These are phyloP conservation scores for Lonchura striata DNA, from an alignment of 2,113 vertebrate genomes.

Conservation along the genomic window DNA sequence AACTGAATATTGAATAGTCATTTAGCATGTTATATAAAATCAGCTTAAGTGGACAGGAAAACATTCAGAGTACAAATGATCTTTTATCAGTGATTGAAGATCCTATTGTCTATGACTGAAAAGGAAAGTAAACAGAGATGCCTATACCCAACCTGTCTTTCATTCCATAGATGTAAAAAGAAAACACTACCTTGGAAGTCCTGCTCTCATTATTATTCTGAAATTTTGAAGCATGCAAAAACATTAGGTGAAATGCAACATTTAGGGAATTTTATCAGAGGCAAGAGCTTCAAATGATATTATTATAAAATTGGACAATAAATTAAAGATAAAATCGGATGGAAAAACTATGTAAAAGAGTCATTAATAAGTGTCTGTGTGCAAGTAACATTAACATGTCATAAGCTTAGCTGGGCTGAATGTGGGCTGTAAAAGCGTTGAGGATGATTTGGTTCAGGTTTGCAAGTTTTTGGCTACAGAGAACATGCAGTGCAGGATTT, in stretches of 20 bases:
- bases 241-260: conserved; percentile 58
- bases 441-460: conserved; percentile 20
- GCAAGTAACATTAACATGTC: conserved; percentile 15
- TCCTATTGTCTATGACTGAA: background rate
- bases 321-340: background rate
- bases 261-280: conserved; percentile 26
- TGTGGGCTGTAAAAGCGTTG: background rate
- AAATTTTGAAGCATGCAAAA: conserved; percentile 48
- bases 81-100: background rate
- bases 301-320: background rate
- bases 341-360: background rate
- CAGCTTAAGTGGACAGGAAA: background rate
- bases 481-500: background rate
- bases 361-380: background rate
- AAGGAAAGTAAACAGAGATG: conserved; percentile 7
- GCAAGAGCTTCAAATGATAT: background rate
- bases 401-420: background rate
- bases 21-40: background rate
- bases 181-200: background rate
- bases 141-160: background rate
- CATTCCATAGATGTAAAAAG: background rate
- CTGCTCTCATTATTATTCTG: conserved; percentile 14
- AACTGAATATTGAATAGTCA: background rate
- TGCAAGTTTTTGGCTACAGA: conserved; percentile 1
- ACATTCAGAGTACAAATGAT: background rate